Evolutionary conservation across 2,113 vertebrate species (phyloP), one percentile per base, ranked within the genome.

Genomic region (Astur gentilis): DNA sequence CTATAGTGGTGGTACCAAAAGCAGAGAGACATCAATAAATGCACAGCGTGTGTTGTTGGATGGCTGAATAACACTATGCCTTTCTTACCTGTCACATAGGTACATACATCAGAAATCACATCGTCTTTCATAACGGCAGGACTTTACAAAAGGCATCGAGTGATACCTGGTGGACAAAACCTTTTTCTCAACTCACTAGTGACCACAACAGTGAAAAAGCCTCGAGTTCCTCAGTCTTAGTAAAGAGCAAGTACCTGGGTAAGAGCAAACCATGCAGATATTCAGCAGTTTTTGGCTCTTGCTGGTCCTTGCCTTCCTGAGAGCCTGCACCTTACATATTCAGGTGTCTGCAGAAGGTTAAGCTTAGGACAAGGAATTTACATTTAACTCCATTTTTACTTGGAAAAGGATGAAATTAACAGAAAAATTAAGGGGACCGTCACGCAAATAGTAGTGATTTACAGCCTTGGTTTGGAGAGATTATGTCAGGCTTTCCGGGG

Each of bases 21-120:
- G 19, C 36, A 64, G 50, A 65, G 10, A 71, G 16, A 61, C 50
- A n/a, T 11, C 58, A 80, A 23, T 29, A 67, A 83, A 64, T 9
- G 64, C 13, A 25, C 3, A 2, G 23, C 0, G 0, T 8, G 40
- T 73, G 36, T 10, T 54, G 64, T 22, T 0, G 0, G 61, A 36
- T 60, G 60, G 16, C 31, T 60, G 50, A 50, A 22, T 32, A 83
- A 73, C 3, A 3, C 65, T 16, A 13, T 19, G 20, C 6, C 16
- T 58, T 85, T 69, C 72, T 44, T 65, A 66, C 31, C 40, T 67
- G 50, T 29, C 52, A 67, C 3, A 3, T 21, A 64, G 20, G 12
- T 34, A 82, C 84, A 87, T 4, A 44, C 25, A 57, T 16, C 15
- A 67, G 66, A 83, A 90, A 75, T 34, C n/a, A 36, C 26, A 26